Evolutionary conservation across 1,140 invertebrate genomes (phyloP), one percentile per base, ranked within the genome.

Genomic region (Polypedilum vanderplanki): DNA sequence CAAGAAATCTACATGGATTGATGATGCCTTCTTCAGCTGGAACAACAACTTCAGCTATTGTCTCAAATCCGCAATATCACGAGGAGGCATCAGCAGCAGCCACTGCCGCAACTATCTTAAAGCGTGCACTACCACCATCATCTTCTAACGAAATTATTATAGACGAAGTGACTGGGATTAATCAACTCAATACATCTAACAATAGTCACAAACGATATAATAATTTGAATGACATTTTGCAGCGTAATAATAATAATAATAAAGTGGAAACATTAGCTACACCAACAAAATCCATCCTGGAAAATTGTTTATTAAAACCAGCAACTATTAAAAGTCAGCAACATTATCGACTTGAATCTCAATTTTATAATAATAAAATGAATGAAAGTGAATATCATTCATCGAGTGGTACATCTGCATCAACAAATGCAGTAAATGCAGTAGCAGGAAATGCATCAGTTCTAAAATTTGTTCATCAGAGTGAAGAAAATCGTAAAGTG

Each of bases 401-500:
- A 70, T 70, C 15, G 20, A 15, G 46, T 57, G 46, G 46, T 1
- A 18, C 65, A 20, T 70, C 65, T 9, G 9, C 46, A 17, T 57
- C 46, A 57, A 57, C 46, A 57, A 15, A 12, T 15, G 46, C 65
- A 70, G 65, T n/a, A n/a, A n/a, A n/a, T n/a, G n/a, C n/a, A n/a
- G n/a, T n/a, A n/a, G n/a, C n/a, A n/a, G n/a, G n/a, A n/a, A n/a
- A 5, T 70, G 7, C 65, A 70, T 70, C 65, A 0, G 65, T 70
- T 18, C 5, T 18, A 10, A 57, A 57, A 57, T 57, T 15, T 57
- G 46, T n/a, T 81, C 87, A 57, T 57, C 46, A 57, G 20, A 57
- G 10, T 12, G 65, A 70, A 70, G 77, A 77, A 40, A 57, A 67
- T 12, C 76, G 77, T 10, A 78, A 77, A 76, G 77, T 78, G 10